phyloP scores from a whole-genome alignment of 2,888 invertebrate genomes.

The Caenorhabditis macrosperma region DNA sequence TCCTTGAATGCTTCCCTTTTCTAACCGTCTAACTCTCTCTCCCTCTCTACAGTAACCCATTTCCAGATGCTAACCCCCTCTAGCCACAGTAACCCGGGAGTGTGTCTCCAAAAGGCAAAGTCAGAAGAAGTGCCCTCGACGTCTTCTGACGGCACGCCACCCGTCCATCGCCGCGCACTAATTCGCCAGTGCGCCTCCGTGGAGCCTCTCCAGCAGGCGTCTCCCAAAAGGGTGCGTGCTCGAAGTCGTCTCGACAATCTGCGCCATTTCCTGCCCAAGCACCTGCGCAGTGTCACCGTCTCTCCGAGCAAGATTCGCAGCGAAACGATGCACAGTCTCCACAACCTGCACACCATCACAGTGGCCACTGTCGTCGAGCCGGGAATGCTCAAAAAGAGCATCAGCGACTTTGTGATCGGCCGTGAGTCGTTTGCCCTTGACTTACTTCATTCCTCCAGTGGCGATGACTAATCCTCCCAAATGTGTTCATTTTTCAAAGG shows the following conservation, averaged over 20 bases:
- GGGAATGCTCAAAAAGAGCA: slow-evolving; percentile 57
- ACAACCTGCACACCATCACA: slow-evolving; percentile 51
- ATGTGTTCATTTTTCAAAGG: neutral
- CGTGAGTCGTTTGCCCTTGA: slow-evolving; percentile 36
- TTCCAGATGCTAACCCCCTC: slow-evolving; percentile 55
- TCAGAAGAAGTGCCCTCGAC: slow-evolving; percentile 50
- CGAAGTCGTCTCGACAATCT: slow-evolving; percentile 41
- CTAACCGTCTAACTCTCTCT: neutral
- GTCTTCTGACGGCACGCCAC: slow-evolving; percentile 26
- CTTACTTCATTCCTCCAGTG: neutral
- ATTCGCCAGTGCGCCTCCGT: slow-evolving; percentile 54
- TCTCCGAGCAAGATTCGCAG: slow-evolving; percentile 57
- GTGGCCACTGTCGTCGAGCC: slow-evolving; percentile 57
- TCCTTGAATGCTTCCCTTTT: neutral
- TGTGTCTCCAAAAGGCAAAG: slow-evolving; percentile 48
- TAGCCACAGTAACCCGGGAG: slow-evolving; percentile 25
- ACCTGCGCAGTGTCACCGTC: slow-evolving; percentile 46
- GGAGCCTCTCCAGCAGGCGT: slow-evolving; percentile 41
- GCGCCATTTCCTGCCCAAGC: slow-evolving; percentile 31
- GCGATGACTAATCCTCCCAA: slow-evolving; percentile 2
- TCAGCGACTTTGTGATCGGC: slow-evolving; percentile 62
- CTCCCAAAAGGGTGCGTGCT: slow-evolving; percentile 27
- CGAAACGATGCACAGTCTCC: slow-evolving; percentile 59
- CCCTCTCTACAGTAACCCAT: neutral
- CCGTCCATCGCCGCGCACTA: slow-evolving; percentile 33